Base-by-base conservation (phyloP, 2,888 invertebrate species). In the Tipula confusa region DNA sequence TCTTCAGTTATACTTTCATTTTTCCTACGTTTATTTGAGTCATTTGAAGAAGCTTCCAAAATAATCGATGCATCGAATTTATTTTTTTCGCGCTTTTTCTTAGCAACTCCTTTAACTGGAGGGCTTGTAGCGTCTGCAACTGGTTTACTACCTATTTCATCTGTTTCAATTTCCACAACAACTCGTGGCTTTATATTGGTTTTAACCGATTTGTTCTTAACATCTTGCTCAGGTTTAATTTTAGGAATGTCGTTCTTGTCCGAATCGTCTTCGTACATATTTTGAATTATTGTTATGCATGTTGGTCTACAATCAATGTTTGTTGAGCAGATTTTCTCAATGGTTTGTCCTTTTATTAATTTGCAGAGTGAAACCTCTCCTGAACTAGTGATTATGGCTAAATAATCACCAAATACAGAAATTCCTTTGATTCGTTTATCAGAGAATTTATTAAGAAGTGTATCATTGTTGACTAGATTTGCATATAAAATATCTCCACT, bases 341-440 rank as follows among this genome's bases (percentile, higher is more conserved):
- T 89, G 86, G 86, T 93, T 86, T 86, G 88, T 84, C 86, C 86
- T 86, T 86, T 88, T 83, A 64, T 86, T 3, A 86, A 88, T 85
- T 88, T 90, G 95, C 95, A 97, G 0, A 96, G 89, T 89, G 95
- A 95, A 82, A 97, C 90, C 87, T 94, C 93, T 0, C 97, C 97
- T 84, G 93, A 92, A 89, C 96, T 89, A 82, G 95, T 94, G 18
- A 93, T 94, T 36, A 95, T 93, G 83, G 93, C 92, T 29, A 96
- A 87, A 86, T 91, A 91, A 83, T 91, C 88, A 83, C 92, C 91
- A 83, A 91, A 89, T 86, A 89, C 91, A 84, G 90, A 90, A 85
- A 95, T 88, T 86, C 93, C 92, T 88, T 95, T 95, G 0, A 96
- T 92, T 87, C 96, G 91, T 82, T 92, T 90, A 83, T 91, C 91